phyloP scores from a whole-genome alignment of 2,888 invertebrate genomes.

The Spialia ferax region DNA sequence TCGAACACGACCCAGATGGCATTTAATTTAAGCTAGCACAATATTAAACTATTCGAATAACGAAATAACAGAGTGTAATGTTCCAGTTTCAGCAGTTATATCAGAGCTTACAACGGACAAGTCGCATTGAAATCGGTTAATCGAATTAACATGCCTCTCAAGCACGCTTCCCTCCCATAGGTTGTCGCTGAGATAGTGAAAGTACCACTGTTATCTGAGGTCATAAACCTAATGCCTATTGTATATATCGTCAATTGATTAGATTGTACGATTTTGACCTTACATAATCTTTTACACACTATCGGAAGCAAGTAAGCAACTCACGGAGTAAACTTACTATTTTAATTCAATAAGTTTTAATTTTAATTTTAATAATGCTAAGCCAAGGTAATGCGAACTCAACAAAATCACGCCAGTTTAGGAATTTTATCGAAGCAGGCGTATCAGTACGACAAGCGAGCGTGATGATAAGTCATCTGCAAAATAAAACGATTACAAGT shows the following conservation, averaged over 20 bases:
- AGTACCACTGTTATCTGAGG: slow-evolving; percentile 43
- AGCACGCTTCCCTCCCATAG: slow-evolving; percentile 40
- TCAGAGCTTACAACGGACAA: slow-evolving; percentile 28
- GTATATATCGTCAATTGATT: slow-evolving; percentile 11
- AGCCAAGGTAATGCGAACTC: too few species aligned
- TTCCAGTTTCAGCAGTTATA: slow-evolving; percentile 24
- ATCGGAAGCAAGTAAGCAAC: slow-evolving; percentile 23
- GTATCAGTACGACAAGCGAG: background rate
- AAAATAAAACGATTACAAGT: slow-evolving; percentile 12
- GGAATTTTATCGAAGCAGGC: slow-evolving; percentile 18
- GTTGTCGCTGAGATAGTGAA: slow-evolving; percentile 42
- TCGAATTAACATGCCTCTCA: slow-evolving; percentile 47
- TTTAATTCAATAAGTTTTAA: background rate
- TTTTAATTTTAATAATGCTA: slow-evolving; percentile 8
- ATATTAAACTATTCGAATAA: slow-evolving; percentile 19
- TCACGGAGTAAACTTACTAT: slow-evolving; percentile 26
- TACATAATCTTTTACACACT: slow-evolving; percentile 29
- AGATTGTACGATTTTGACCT: slow-evolving; percentile 22
- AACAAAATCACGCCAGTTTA: too few species aligned
- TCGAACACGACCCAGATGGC: background rate
- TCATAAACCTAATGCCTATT: slow-evolving; percentile 21
- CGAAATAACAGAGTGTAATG: slow-evolving; percentile 12
- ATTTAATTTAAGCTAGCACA: slow-evolving; percentile 19
- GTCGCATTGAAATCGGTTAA: slow-evolving; percentile 44
- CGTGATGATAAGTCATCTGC: slow-evolving; percentile 16